Evolutionary conservation across 2,113 vertebrate species (phyloP), one percentile per base, ranked within the genome.

Genomic region (Oncorhynchus nerka): DNA sequence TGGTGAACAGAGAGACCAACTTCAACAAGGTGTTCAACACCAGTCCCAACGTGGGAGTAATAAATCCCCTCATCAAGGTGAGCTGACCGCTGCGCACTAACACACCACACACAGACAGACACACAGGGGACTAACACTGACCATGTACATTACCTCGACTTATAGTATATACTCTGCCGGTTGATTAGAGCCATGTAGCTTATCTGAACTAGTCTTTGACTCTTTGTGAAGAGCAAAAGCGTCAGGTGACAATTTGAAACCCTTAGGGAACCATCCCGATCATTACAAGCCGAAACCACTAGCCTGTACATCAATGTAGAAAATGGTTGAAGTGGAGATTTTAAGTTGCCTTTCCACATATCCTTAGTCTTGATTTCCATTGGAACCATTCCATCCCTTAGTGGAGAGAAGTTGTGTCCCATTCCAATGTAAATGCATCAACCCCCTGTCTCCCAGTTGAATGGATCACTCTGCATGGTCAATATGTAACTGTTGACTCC

Each of bases 1-100:
- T 99, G 89, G 95, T 99, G 92, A 99, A 99, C 93, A 94, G 98
- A 86, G 98, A 99, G 95, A 98, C 96, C 89, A 99, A 97, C 95
- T 99, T 98, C 94, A 99, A 98, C 95, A 99, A 98, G 94, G 94
- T 99, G 75, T 99, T 99, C 95, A 99, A 97, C 90, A 92, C 97
- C 90, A 98, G 93, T 85, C 97, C 97, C 78, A 97, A 97, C 76
- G 97, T 99, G 91, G 98, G 98, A 91, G 96, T 99, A 79, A 98
- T 99, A 93, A 99, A 99, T 92, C 98, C 98, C 67, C 93, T 99
- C 90, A 93, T 96, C 73, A 99, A 99, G 97, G 98, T 99, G 96
- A 91, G 95, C 86, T 64, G 59, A 49, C 12, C 13, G 22, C 19
- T 22, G 9, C 61, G 12, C 70, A 39, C n/a, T 57, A 3, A 32